Base-by-base conservation (phyloP, 2,888 invertebrate species). In the Eilema caniola region DNA sequence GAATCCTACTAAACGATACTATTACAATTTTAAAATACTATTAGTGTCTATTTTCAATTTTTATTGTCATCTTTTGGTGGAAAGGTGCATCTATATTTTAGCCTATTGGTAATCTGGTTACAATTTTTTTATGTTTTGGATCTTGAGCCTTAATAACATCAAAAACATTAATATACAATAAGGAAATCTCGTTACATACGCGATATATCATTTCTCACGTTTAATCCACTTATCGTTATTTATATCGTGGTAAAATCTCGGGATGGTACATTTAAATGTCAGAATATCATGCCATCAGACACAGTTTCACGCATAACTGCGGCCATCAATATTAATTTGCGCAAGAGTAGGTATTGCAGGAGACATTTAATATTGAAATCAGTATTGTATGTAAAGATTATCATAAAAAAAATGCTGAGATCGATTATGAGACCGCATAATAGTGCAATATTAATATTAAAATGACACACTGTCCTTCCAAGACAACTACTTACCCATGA, bases 361-460 rank as follows among this genome's bases (percentile, higher is more conserved):
- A 60, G 76, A 74, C 28, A 67, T 74, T 73, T 77, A 68, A 73
- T 70, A 71, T 79, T 66, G 72, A 80, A 82, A 79, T 73, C 69
- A 75, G 66, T 67, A 77, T 77, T 81, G 79, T 82, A 74, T 78
- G 75, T 77, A 62, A 76, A 75, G 75, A 80, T 80, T 75, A 82
- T 76, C 71, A 69, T 78, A 64, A 70, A 75, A 83, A 82, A 81
- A 85, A 85, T 87, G 81, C 75, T 67, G 14, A 69, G 59, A 76
- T 78, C 81, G 73, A 81, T 82, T 80, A 82, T 72, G 28, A 3
- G 62, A 63, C 41, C 56, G 72, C 74, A 76, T 83, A 77, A 81
- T 81, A 79, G 78, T 77, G 76, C 77, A 77, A 76, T 83, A 82
- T 80, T 82, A 83, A 85, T 83, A 86, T 80, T 73, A 78, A 80